Evolutionary conservation across 2,797 vertebrate species (phyloP), one percentile per base, ranked within the genome.

Genomic region (Chloroceryle amazona): DNA sequence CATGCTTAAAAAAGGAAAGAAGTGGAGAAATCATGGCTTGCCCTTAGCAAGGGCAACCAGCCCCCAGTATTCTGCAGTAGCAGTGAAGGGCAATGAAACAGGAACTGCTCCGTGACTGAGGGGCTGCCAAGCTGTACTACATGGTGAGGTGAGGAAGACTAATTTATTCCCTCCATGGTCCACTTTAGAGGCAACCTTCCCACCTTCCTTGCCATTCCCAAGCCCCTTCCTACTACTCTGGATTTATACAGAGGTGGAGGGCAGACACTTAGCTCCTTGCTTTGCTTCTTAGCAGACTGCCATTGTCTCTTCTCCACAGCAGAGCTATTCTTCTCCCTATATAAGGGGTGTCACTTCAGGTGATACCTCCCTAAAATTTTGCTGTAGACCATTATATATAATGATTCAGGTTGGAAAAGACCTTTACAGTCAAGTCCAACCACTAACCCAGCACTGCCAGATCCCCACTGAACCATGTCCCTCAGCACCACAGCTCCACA

Each of bases 1-100:
- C 99, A 23, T 99, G 99, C 99, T 99, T 44, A 12, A 72, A n/a
- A 62, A 62, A 13, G n/a, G 28, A 4, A 44, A 42, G 42, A 10
- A 25, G 33, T 3, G 18, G 8, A 60, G 29, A 44, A 70, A 65
- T 44, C 74, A 22, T 0, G 3, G 75, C 9, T n/a, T 44, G 49
- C 21, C 37, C 57, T 60, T 3, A 12, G 28, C 3, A 37, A 70
- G 7, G 42, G 13, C 52, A 51, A 31, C 17, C 23, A 23, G 9
- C 65, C 19, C 3, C 28, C 37, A 28, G 23, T 1, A 1, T 11
- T 33, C 61, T 47, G 33, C 21, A n/a, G 16, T 0, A 58, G 54
- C 62, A 70, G 31, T 0, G 4, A 57, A 31, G 28, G 54, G 25
- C 63, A n/a, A 46, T 37, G 33, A 25, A 46, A 29, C 0, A 65